Conservation (phyloP, 2,888 invertebrate genomes). For the Thera obeliscata region DNA sequence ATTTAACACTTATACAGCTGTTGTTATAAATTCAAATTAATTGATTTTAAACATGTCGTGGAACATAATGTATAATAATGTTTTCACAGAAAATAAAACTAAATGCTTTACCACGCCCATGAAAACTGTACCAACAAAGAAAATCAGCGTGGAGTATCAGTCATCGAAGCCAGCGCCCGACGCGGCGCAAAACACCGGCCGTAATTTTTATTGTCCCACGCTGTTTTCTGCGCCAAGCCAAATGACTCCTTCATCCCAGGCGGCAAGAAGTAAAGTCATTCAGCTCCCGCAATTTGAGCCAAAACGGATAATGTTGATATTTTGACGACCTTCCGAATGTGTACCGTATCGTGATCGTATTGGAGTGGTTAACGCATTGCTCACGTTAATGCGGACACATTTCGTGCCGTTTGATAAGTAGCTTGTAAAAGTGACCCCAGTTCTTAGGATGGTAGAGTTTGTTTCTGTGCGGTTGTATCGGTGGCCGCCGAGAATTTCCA, state of each 20-base stretch:
- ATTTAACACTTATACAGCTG: background rate
- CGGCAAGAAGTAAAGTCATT: conserved; percentile 63
- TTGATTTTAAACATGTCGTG: conserved; percentile 1
- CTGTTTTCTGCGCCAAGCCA: conserved; percentile 55
- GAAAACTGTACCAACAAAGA: conserved; percentile 69
- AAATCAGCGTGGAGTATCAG: conserved; percentile 71
- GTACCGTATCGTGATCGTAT: conserved; percentile 69
- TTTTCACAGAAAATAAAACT: conserved; percentile 25
- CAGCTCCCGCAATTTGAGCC: conserved; percentile 59
- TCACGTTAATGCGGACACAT: conserved; percentile 65
- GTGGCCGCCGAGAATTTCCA: conserved; percentile 58
- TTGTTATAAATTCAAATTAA: background rate
- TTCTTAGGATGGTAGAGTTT: conserved; percentile 56
- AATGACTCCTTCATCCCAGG: conserved; percentile 68
- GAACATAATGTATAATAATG: conserved; percentile 2
- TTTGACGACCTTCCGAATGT: conserved; percentile 69
- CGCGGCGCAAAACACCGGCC: conserved; percentile 71
- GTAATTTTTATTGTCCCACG: conserved; percentile 77
- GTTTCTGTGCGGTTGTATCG: conserved; percentile 41
- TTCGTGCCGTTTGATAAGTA: conserved; percentile 47
- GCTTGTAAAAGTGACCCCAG: conserved; percentile 60
- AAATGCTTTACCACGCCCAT: conserved; percentile 50
- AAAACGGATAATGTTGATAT: conserved; percentile 76
- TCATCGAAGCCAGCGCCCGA: conserved; percentile 72
- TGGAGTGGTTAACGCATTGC: conserved; percentile 72